These are phyloP conservation scores for Philhelius pedissequus DNA, from an alignment of 2,888 invertebrate genomes.

Conservation along the genomic window DNA sequence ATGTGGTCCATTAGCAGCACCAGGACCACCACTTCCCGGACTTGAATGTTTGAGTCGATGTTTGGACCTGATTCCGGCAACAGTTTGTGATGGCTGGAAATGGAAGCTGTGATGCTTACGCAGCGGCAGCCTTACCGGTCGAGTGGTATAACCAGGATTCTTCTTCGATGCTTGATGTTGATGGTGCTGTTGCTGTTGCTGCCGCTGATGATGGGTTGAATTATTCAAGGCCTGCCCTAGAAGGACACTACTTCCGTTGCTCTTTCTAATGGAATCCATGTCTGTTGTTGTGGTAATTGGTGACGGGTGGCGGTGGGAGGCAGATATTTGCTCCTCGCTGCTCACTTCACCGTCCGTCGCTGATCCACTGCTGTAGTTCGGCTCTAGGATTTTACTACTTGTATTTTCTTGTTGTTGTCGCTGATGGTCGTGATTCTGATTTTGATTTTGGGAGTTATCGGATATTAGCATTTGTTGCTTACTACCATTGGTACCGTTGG, in stretches of 20 bases:
- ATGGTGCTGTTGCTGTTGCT: slow-evolving; percentile 35
- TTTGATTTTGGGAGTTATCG: slow-evolving; percentile 69
- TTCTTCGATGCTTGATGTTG: slow-evolving; percentile 38
- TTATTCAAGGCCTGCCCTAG: slow-evolving; percentile 61
- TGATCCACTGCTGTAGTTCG: slow-evolving; percentile 53
- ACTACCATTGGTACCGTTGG: slow-evolving; percentile 43
- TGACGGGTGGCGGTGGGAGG: neutral
- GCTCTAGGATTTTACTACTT: slow-evolving; percentile 5
- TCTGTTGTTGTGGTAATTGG: slow-evolving; percentile 24
- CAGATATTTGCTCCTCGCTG: slow-evolving; percentile 38
- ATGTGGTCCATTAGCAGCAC: slow-evolving; percentile 12
- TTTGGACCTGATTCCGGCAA: slow-evolving; percentile 72
- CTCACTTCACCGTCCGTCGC: slow-evolving; percentile 57
- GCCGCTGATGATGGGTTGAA: slow-evolving; percentile 70
- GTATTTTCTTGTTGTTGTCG: slow-evolving; percentile 66
- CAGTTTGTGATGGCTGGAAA: slow-evolving; percentile 77
- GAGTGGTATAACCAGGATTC: slow-evolving; percentile 70
- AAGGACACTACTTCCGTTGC: slow-evolving; percentile 41
- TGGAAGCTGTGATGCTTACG: slow-evolving; percentile 79
- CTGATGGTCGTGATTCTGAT: neutral
- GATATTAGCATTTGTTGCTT: slow-evolving; percentile 74
- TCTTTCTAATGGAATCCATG: slow-evolving; percentile 37
- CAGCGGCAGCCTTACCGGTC: slow-evolving; percentile 76
- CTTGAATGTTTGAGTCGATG: slow-evolving; percentile 59
- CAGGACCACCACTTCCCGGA: neutral